Evolutionary conservation across 2,797 vertebrate genomes (phyloP).

Genomic region (Petrocephalus sullivani): DNA sequence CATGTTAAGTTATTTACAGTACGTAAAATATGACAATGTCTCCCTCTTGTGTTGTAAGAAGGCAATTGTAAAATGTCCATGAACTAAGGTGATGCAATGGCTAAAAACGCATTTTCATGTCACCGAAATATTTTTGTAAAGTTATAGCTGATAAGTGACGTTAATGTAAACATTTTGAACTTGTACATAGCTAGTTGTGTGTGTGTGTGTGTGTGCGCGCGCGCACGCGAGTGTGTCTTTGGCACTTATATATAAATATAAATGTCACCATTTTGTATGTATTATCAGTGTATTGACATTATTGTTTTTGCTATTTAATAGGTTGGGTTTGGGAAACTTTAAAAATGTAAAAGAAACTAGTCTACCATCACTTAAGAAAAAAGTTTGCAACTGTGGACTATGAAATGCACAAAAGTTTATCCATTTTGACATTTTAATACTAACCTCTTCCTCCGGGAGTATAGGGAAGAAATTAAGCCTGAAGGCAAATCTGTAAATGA

Average conservation of each 20-base stretch:
- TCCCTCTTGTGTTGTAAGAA: conserved; percentile 18
- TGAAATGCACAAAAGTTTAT: background rate
- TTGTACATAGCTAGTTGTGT: background rate
- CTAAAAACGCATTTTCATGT: background rate
- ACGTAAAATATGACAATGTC: background rate
- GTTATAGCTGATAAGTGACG: background rate
- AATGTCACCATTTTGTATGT: background rate
- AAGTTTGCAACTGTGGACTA: background rate
- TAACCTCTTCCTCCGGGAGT: background rate
- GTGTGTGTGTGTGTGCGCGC: background rate
- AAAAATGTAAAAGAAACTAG: background rate
- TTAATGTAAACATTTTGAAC: background rate
- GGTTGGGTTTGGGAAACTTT: background rate
- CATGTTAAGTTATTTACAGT: background rate
- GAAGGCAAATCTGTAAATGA: background rate
- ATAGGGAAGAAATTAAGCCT: background rate
- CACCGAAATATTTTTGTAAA: background rate
- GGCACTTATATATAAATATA: background rate
- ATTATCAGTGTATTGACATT: background rate
- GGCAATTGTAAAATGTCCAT: background rate
- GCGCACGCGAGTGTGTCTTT: background rate
- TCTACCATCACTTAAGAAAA: background rate
- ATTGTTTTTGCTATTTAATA: background rate
- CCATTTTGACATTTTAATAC: background rate
- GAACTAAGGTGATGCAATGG: background rate